phyloP scores from a whole-genome alignment of 2,888 invertebrate genomes.

The Drosophila eohydei region DNA sequence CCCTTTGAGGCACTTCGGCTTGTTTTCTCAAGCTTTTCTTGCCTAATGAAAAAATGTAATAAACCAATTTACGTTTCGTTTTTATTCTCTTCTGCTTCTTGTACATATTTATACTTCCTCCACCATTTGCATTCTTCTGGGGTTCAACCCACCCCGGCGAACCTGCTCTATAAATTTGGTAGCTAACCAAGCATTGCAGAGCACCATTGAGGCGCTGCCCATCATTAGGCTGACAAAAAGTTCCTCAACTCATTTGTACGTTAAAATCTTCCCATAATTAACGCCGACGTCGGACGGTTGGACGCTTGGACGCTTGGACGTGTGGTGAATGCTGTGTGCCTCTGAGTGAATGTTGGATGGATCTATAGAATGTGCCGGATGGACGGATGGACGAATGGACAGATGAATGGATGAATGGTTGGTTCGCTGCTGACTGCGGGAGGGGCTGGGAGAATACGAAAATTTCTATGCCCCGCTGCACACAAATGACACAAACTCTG shows the following conservation, averaged over 20 bases:
- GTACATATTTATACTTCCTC: conserved; percentile 24
- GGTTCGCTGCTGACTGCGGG: conserved; percentile 3
- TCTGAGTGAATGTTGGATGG: conserved; percentile 33
- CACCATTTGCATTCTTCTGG: conserved; percentile 55
- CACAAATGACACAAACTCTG: conserved; percentile 66
- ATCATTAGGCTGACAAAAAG: conserved; percentile 77
- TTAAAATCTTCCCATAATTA: conserved; percentile 78
- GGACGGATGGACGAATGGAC: background rate
- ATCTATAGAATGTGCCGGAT: conserved; percentile 4
- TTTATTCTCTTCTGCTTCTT: conserved; percentile 18
- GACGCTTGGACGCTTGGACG: conserved; percentile 10
- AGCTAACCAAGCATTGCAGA: conserved; percentile 69
- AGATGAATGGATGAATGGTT: conserved; percentile 3
- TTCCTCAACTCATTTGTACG: conserved; percentile 73
- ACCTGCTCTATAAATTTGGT: conserved; percentile 59
- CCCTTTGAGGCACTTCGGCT: conserved; percentile 2
- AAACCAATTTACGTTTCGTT: conserved; percentile 67
- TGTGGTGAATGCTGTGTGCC: conserved; percentile 29
- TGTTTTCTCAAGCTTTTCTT: conserved; percentile 40
- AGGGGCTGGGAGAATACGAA: conserved; percentile 33
- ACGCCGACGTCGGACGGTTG: conserved; percentile 50
- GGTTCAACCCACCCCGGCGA: background rate
- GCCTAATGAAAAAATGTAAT: conserved; percentile 74
- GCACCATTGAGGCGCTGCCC: conserved; percentile 60
- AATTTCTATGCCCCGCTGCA: conserved; percentile 76